These are phyloP conservation scores for Mobula hypostoma DNA, from an alignment of 2,113 vertebrate species.

Conservation along the genomic window DNA sequence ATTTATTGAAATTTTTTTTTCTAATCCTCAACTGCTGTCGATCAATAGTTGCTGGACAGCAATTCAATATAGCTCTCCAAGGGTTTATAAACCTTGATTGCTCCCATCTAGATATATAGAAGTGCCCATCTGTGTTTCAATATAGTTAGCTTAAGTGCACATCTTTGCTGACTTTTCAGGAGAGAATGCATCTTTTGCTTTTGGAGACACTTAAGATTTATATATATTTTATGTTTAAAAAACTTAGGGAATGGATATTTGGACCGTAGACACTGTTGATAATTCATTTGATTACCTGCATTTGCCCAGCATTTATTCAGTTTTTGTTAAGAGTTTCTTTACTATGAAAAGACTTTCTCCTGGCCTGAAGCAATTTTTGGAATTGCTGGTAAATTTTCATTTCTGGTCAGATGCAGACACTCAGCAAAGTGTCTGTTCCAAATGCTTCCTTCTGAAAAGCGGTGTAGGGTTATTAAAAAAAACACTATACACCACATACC, in stretches of 20 bases:
- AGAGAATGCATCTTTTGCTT: not conserved
- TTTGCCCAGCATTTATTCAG: not conserved
- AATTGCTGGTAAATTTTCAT: not conserved
- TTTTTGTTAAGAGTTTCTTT: not conserved
- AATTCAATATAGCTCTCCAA: not conserved
- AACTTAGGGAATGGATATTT: not conserved
- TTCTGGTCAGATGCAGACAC: no score
- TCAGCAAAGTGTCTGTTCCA: no score
- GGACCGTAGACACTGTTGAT: not conserved
- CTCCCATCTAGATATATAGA: constrained; percentile 3
- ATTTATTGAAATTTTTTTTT: constrained; percentile 26
- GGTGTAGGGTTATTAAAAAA: no score
- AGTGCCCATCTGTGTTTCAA: not conserved
- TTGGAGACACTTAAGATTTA: not conserved
- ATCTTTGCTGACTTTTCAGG: not conserved
- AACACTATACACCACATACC: no score
- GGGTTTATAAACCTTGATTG: not conserved
- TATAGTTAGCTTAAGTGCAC: not conserved
- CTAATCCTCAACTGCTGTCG: not conserved
- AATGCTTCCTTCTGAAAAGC: no score
- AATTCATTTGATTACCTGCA: not conserved
- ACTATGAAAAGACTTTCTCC: not conserved
- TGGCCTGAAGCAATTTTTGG: not conserved
- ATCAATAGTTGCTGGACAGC: not conserved
- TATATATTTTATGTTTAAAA: not conserved